Evolutionary conservation across 2,888 invertebrate species (phyloP).

Genomic region (Drosophila austrosaltans): DNA sequence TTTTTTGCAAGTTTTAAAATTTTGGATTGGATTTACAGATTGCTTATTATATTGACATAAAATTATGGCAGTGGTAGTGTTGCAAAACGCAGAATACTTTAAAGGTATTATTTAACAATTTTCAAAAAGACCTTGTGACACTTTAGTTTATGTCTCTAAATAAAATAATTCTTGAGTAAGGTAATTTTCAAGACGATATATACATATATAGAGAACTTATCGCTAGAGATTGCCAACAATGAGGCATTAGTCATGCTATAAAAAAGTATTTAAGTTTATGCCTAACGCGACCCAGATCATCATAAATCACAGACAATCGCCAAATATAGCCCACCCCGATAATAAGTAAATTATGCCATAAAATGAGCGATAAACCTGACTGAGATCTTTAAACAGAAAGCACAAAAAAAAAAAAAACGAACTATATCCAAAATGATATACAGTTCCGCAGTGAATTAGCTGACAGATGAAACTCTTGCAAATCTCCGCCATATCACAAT

Average conservation of each 20-base stretch:
- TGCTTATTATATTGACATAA: no score
- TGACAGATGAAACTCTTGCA: conserved; percentile 55
- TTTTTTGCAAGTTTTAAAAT: no score
- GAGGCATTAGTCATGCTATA: conserved; percentile 7
- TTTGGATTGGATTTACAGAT: no score
- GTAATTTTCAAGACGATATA: background rate
- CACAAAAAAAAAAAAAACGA: conserved; percentile 23
- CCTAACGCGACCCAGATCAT: conserved; percentile 6
- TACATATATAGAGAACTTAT: background rate
- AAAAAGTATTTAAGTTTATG: background rate
- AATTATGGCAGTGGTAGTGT: no score
- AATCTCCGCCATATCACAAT: conserved; percentile 50
- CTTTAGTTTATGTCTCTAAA: background rate
- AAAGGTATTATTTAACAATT: no score
- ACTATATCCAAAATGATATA: conserved; percentile 34
- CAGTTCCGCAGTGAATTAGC: conserved; percentile 62
- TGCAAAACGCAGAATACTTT: no score
- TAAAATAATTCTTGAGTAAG: conserved; percentile 5
- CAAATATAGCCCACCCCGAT: conserved; percentile 7
- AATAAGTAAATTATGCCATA: conserved; percentile 45
- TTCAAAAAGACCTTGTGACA: background rate
- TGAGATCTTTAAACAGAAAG: conserved; percentile 47
- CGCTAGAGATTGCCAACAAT: conserved; percentile 2
- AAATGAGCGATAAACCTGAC: conserved; percentile 49
- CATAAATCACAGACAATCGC: conserved; percentile 16